Percentiles rank a stretch among this genome's conserved stretches.
phyloP scores from a whole-genome alignment of 2,888 invertebrate genomes.

The Cryptosula pallasiana region DNA sequence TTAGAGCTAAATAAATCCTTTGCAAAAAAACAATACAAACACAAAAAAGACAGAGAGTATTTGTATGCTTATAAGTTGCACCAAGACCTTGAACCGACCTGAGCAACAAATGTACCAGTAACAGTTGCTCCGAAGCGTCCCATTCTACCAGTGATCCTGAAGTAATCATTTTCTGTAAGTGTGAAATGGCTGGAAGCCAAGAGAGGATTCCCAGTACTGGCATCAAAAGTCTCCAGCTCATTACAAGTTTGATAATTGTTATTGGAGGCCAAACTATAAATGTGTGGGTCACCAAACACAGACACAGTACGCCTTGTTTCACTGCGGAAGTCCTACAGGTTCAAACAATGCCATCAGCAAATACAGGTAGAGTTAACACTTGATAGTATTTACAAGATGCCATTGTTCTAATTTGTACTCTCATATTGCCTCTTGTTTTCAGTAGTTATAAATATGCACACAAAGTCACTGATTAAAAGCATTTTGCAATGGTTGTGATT shows the following conservation, averaged over 20 bases:
- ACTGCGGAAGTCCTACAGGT: constrained; percentile 9
- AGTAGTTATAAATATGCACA: too few relatives aligned
- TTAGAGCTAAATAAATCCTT: too few relatives aligned
- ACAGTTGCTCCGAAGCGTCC: neutral
- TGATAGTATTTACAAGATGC: too few relatives aligned
- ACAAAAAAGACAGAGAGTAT: too few relatives aligned
- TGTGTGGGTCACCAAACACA: constrained; percentile 19
- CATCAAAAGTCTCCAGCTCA: neutral
- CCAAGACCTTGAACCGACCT: constrained; percentile 7
- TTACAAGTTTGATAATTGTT: constrained; percentile 4
- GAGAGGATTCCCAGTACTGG: neutral
- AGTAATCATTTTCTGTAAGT: constrained; percentile 5
- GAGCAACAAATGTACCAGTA: neutral
- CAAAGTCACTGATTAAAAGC: too few relatives aligned
- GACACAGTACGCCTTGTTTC: neutral
- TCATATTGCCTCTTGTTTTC: too few relatives aligned
- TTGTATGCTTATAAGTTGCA: too few relatives aligned
- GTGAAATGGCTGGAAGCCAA: neutral
- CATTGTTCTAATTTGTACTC: too few relatives aligned
- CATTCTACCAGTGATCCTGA: neutral
- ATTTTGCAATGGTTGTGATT: too few relatives aligned
- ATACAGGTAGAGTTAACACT: too few relatives aligned
- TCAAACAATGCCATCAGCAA: too few relatives aligned
- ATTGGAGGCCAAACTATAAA: neutral
- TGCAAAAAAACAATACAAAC: too few relatives aligned